Percentiles rank a stretch among this genome's conserved stretches.
phyloP scores from a whole-genome alignment of 2,888 invertebrate genomes.

The Plagodis dolabraria region DNA sequence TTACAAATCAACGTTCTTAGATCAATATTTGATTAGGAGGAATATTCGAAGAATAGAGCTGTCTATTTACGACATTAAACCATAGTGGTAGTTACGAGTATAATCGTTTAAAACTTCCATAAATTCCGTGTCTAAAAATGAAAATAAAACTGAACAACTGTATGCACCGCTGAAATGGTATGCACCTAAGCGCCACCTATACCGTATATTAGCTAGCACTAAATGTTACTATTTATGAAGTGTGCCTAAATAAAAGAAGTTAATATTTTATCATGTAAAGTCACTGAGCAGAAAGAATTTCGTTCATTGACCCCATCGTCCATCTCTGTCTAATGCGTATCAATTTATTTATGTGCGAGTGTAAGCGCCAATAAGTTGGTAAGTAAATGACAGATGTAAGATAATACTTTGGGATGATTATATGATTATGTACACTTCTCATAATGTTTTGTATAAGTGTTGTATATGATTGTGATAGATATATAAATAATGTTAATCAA shows the following conservation, averaged over 20 bases:
- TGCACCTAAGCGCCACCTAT: constrained; percentile 5
- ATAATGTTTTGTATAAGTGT: constrained; percentile 44
- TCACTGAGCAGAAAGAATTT: no score
- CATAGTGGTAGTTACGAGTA: no score
- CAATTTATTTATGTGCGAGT: no score
- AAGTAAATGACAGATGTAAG: no score
- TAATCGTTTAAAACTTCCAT: no score
- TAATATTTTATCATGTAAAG: no score
- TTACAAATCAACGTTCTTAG: no score
- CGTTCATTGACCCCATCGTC: no score
- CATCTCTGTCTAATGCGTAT: no score
- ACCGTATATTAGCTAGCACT: constrained; percentile 11
- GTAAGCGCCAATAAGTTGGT: no score
- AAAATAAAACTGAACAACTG: background rate
- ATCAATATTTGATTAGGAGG: background rate
- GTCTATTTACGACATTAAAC: background rate
- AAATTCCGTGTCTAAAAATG: background rate
- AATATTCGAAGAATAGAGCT: background rate
- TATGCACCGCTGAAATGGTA: background rate
- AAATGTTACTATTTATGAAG: constrained; percentile 12
- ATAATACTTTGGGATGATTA: background rate
- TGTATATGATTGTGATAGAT: constrained; percentile 57
- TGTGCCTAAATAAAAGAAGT: constrained; percentile 2
- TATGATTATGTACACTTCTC: constrained; percentile 12
- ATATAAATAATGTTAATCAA: constrained; percentile 49